Evolutionary conservation across 2,888 invertebrate species (phyloP), one percentile per base, ranked within the genome.

Genomic region (Rhagonycha fulva): DNA sequence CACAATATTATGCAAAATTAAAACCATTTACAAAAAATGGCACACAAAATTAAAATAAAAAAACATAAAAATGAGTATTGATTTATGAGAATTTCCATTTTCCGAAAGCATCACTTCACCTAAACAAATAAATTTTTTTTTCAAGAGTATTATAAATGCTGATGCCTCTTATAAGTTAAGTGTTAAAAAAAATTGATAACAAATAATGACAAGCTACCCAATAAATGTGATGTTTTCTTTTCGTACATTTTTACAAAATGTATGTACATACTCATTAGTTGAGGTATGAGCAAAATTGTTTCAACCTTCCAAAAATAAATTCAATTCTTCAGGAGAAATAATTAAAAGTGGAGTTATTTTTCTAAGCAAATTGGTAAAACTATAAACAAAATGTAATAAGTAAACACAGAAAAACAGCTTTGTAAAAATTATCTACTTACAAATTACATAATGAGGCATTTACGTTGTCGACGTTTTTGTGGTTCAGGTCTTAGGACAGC

Each of bases 401-500:
- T 7, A 47, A 47, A 47, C n/a, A 47, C 12, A 47, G n/a, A 47
- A n/a, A 3, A 47, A 47, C 3, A 2, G n/a, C 7, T n/a, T n/a
- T 47, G 47, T 47, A 47, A 28, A 62, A 66, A 19, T 32, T 4
- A 26, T n/a, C n/a, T 71, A 73, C 72, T 73, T 68, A 73, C 76
- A 70, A 47, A 71, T 83, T 87, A 88, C 88, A 88, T 88, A 77
- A 88, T 83, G 82, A 87, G 84, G 91, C 97, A 97, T 89, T 96
- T 96, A 90, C 96, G 93, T 90, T 97, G 96, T 89, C 95, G 95
- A 89, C 96, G 93, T 89, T 97, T 97, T 86, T 96, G 94, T 76
- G 98, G 98, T 89, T 98, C 98, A 71, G 99, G 99, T 90, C 97
- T 93, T 85, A 99, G 91, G 81, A 99, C 99, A 76, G 98, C 97